Conservation (phyloP, 2,113 vertebrate genomes). For the Pluvianellus socialis region DNA sequence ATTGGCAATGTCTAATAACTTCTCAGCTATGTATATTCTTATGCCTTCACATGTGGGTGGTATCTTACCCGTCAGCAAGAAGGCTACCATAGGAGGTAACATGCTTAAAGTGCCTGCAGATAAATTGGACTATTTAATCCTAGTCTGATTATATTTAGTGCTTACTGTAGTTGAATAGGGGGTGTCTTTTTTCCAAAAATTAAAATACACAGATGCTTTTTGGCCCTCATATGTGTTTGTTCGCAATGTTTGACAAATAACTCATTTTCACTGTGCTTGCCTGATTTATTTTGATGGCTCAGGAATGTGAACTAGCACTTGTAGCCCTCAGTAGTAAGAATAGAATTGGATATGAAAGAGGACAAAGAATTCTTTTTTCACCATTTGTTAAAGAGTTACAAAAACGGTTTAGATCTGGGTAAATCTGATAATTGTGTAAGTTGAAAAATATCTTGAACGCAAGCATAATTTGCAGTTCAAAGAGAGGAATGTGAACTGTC, state of each 20-base stretch:
- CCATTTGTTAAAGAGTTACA: neutral
- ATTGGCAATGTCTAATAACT: neutral
- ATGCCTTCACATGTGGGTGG: neutral
- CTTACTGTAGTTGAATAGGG: neutral
- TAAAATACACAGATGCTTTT: neutral
- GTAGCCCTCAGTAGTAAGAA: neutral
- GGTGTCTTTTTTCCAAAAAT: neutral
- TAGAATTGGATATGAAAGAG: neutral
- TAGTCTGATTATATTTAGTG: neutral
- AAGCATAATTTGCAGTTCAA: neutral
- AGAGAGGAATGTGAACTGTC: neutral
- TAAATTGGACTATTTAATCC: neutral
- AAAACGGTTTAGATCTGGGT: neutral
- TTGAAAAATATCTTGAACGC: neutral
- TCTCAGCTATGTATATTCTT: neutral
- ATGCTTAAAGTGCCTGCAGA: neutral
- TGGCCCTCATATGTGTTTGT: neutral
- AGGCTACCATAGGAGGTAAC: neutral
- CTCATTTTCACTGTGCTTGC: neutral
- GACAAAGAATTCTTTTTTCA: neutral
- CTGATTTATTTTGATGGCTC: neutral
- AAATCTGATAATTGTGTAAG: neutral
- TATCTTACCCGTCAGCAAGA: neutral
- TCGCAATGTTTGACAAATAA: neutral
- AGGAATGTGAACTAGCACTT: neutral